These are phyloP conservation scores for Cassiopea andromeda DNA, from an alignment of 30 jellyfish, hydroid and myxozoan species.

Conservation along the genomic window DNA sequence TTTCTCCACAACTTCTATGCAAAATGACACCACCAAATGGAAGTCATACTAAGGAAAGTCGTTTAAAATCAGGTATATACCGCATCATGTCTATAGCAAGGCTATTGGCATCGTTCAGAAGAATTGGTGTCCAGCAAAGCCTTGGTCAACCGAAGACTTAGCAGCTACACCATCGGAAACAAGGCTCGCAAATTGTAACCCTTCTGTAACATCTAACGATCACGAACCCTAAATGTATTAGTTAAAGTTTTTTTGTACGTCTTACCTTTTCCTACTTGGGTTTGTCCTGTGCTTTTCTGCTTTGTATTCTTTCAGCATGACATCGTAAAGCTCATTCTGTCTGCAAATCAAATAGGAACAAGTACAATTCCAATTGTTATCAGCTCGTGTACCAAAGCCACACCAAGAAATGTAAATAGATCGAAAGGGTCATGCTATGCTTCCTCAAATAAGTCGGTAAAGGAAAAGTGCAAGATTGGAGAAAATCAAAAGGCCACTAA, in stretches of 20 bases:
- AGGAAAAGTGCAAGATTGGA: not conserved
- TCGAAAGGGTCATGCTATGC: not conserved
- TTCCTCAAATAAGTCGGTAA: conserved; percentile 31
- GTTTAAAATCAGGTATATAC: no score
- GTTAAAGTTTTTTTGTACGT: no score
- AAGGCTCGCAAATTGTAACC: not conserved
- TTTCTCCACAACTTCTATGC: no score
- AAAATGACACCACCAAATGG: no score
- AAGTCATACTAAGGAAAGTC: no score
- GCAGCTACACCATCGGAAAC: conserved; percentile 8
- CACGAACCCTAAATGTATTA: no score
- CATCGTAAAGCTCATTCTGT: conserved; percentile 79
- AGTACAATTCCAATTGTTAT: not conserved
- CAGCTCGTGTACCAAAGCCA: not conserved
- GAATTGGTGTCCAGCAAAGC: not conserved
- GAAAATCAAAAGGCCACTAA: conserved; percentile 1
- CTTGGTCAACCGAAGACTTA: conserved; percentile 13
- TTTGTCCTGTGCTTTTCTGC: conserved; percentile 72
- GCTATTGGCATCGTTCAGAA: no score
- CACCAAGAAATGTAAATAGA: not conserved
- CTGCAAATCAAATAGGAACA: conserved; percentile 10
- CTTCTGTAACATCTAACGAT: no score
- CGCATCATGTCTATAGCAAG: no score
- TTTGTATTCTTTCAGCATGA: conserved; percentile 81
- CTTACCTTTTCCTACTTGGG: conserved; percentile 81